Conservation (phyloP, 2,113 vertebrate genomes). For the Apteryx owenii region DNA sequence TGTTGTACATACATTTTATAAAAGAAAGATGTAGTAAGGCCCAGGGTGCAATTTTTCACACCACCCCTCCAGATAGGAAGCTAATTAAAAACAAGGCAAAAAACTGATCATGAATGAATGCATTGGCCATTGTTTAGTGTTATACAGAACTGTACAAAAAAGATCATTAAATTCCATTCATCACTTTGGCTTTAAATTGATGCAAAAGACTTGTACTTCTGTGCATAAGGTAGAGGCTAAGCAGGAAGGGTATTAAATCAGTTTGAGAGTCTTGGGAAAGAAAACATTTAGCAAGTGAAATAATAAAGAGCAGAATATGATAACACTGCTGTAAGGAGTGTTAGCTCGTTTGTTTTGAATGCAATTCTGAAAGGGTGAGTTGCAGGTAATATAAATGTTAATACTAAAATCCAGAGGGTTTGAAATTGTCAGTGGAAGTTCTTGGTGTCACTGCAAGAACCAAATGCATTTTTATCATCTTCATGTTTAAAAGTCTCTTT, state of each 20-base stretch:
- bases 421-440: slow-evolving; percentile 18
- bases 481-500: slow-evolving; percentile 12
- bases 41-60: slow-evolving; percentile 67
- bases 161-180: slow-evolving; percentile 77
- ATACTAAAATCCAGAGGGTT: slow-evolving; percentile 21
- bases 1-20: slow-evolving; percentile 75
- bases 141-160: slow-evolving; percentile 75
- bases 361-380: not conserved
- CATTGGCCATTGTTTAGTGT: slow-evolving; percentile 70
- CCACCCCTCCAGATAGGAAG: slow-evolving; percentile 40
- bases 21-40: slow-evolving; percentile 66
- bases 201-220: slow-evolving; percentile 65
- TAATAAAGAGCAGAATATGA: slow-evolving; percentile 49
- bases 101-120: slow-evolving; percentile 70
- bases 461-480: slow-evolving; percentile 24
- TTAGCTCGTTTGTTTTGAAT: slow-evolving; percentile 28
- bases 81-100: slow-evolving; percentile 72
- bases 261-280: slow-evolving; percentile 42
- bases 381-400: slow-evolving; percentile 36
- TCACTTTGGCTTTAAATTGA: slow-evolving; percentile 71
- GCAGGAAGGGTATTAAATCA: slow-evolving; percentile 54
- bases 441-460: not conserved
- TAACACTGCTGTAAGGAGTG: slow-evolving; percentile 20
- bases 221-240: slow-evolving; percentile 49
- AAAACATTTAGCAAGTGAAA: slow-evolving; percentile 62